Percentiles rank a stretch among this genome's conserved stretches.
Conservation (phyloP, 2,797 vertebrate genomes). For the Chelmon rostratus region DNA sequence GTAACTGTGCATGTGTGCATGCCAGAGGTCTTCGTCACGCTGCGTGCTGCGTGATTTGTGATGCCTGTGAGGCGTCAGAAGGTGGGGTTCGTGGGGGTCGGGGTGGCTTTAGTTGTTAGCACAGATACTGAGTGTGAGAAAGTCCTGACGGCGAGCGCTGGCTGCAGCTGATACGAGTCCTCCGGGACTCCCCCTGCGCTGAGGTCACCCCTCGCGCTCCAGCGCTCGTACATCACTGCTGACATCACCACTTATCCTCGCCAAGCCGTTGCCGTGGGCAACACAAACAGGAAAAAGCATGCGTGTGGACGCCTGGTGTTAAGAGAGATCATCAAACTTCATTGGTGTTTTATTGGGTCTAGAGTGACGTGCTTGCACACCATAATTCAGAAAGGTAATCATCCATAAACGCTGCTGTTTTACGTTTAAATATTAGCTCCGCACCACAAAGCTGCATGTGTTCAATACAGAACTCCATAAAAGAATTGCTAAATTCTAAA, state of each 20-base stretch:
- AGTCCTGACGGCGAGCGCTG: slow-evolving; percentile 56
- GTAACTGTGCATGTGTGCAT: slow-evolving; percentile 21
- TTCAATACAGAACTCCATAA: slow-evolving; percentile 1
- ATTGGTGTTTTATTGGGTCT: slow-evolving; percentile 38
- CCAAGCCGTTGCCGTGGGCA: slow-evolving; percentile 57
- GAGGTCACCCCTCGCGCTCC: slow-evolving; percentile 73
- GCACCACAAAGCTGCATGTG: not conserved
- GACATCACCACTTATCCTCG: slow-evolving; percentile 61
- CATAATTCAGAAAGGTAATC: slow-evolving; percentile 9
- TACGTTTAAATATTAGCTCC: not conserved
- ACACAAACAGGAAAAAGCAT: slow-evolving; percentile 66
- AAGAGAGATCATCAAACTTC: slow-evolving; percentile 42
- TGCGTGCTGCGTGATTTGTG: slow-evolving; percentile 54
- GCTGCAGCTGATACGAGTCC: slow-evolving; percentile 71
- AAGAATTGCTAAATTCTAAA: not conserved
- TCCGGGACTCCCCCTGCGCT: slow-evolving; percentile 62
- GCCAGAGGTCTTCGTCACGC: slow-evolving; percentile 40
- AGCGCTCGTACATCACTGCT: slow-evolving; percentile 74
- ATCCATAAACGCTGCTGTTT: not conserved
- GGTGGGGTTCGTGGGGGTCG: slow-evolving; percentile 20
- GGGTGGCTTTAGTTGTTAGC: slow-evolving; percentile 31
- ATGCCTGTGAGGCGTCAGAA: slow-evolving; percentile 35
- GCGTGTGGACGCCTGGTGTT: slow-evolving; percentile 8
- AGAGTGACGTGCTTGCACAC: not conserved
- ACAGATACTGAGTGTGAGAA: slow-evolving; percentile 75